Conservation (phyloP, 2,888 invertebrate genomes). For the Empis livida region DNA sequence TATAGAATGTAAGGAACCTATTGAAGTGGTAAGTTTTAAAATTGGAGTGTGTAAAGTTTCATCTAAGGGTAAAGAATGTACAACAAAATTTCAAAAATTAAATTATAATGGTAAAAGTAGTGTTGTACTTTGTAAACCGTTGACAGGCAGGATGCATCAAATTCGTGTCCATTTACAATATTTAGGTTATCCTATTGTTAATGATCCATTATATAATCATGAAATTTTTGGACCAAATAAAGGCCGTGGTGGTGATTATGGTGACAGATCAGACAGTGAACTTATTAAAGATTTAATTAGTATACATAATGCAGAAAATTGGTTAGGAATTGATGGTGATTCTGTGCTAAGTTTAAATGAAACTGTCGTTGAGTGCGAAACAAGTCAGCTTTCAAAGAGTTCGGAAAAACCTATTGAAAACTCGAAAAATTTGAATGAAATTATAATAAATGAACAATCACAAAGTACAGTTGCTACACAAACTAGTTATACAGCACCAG, state of each 20-base stretch:
- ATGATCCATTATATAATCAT: constrained; percentile 89
- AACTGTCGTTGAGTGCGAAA: constrained; percentile 40
- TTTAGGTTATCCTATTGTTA: constrained; percentile 86
- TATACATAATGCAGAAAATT: constrained; percentile 81
- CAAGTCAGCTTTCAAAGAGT: too few species aligned
- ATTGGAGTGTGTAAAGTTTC: constrained; percentile 87
- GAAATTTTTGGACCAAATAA: constrained; percentile 81
- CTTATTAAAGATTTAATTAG: constrained; percentile 69
- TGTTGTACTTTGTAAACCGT: constrained; percentile 82
- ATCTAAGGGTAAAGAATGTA: constrained; percentile 76
- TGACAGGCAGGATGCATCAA: constrained; percentile 94
- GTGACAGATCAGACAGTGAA: constrained; percentile 72
- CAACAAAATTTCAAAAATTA: constrained; percentile 76
- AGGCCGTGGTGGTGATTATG: constrained; percentile 71
- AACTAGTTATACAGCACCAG: constrained; percentile 61
- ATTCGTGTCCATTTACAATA: constrained; percentile 93
- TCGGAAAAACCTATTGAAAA: too few species aligned
- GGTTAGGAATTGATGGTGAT: constrained; percentile 76
- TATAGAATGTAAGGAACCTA: constrained; percentile 75
- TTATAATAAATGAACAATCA: neutral
- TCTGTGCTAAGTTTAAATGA: constrained; percentile 66
- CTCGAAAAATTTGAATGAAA: too few species aligned
- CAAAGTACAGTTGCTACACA: constrained; percentile 52
- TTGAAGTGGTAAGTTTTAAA: constrained; percentile 81
- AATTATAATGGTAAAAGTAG: constrained; percentile 77